Evolutionary conservation across 2,888 invertebrate species (phyloP).

Genomic region (Ceriagrion tenellum): DNA sequence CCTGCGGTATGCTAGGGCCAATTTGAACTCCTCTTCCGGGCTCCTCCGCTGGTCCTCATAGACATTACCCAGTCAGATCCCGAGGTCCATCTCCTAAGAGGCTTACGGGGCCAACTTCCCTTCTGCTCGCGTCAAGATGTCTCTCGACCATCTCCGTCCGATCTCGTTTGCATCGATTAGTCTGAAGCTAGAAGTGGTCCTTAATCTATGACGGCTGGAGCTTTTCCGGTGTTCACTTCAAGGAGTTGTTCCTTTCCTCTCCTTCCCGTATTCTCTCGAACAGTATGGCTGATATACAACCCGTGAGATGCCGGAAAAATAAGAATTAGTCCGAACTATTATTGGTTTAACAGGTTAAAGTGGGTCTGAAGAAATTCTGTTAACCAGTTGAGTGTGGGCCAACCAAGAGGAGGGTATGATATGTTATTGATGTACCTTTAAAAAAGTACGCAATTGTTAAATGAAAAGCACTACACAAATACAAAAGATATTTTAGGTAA

Average conservation of each 20-base stretch:
- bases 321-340: too few relatives aligned
- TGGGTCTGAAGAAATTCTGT: too few relatives aligned
- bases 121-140: neutral
- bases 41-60: neutral
- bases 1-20: neutral
- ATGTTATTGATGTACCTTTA: too few relatives aligned
- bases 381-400: too few relatives aligned
- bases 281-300: too few relatives aligned
- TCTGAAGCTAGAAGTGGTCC: neutral
- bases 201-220: neutral
- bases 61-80: neutral
- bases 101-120: neutral
- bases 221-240: neutral
- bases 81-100: neutral
- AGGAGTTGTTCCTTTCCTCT: neutral
- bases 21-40: neutral
- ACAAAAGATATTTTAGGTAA: too few relatives aligned
- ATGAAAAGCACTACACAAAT: too few relatives aligned
- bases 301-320: too few relatives aligned
- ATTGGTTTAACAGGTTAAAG: too few relatives aligned
- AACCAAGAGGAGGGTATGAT: too few relatives aligned
- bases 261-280: too few relatives aligned
- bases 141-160: neutral
- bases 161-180: slow-evolving; percentile 42
- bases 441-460: too few relatives aligned